Evolutionary conservation across 2,113 vertebrate species (phyloP).

Genomic region (Actinemys pallida): DNA sequence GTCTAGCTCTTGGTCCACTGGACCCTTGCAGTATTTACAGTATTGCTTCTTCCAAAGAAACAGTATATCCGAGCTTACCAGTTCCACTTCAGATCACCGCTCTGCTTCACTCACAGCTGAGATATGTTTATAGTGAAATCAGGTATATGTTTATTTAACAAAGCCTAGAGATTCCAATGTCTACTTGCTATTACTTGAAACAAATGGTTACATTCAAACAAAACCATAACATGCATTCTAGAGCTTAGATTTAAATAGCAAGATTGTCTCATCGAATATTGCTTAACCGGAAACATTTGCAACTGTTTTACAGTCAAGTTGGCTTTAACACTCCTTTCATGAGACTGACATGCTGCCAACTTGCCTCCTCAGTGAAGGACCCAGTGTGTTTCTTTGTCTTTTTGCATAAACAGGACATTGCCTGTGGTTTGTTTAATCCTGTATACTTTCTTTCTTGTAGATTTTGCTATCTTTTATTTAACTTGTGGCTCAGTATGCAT

Average conservation of each 20-base stretch:
- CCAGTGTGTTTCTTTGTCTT: background rate
- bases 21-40: background rate
- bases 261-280: background rate
- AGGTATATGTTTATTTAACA: background rate
- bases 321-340: background rate
- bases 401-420: background rate
- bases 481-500: background rate
- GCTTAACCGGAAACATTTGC: background rate
- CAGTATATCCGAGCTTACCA: too few species aligned
- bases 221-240: background rate
- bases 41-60: too few species aligned
- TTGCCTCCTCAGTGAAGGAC: background rate
- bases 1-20: background rate
- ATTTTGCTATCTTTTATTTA: background rate
- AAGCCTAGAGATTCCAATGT: background rate
- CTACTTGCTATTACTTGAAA: too few species aligned
- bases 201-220: background rate
- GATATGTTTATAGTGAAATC: background rate
- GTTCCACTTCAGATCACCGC: background rate
- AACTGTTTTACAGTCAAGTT: background rate
- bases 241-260: background rate
- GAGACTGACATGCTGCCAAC: background rate
- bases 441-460: background rate
- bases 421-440: background rate
- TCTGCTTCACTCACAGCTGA: background rate